Conservation (phyloP, 2,888 invertebrate genomes). For the Orchestes rusci region DNA sequence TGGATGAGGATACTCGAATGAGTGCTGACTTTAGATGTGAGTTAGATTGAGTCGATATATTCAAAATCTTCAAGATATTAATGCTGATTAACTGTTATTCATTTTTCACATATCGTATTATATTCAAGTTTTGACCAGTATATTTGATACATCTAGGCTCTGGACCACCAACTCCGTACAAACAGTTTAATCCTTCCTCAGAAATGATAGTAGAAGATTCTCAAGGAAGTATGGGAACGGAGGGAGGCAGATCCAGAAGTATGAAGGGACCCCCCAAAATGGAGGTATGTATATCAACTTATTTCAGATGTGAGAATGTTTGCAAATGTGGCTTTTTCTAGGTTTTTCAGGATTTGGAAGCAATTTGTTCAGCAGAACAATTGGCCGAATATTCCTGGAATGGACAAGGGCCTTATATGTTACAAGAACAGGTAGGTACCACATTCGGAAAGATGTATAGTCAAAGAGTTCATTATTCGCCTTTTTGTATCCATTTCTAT, state of each 20-base stretch:
- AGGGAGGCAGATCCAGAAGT: slow-evolving; percentile 33
- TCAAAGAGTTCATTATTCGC: no score
- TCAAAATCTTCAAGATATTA: no score
- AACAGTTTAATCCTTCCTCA: slow-evolving; percentile 35
- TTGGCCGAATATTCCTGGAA: slow-evolving; percentile 92
- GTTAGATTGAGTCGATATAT: no score
- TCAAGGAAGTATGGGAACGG: slow-evolving; percentile 71
- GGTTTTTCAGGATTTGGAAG: slow-evolving; percentile 37
- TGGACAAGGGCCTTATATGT: slow-evolving; percentile 77
- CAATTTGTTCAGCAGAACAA: slow-evolving; percentile 65
- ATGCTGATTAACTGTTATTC: slow-evolving; percentile 4
- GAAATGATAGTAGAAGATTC: slow-evolving; percentile 57
- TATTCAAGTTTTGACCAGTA: background rate
- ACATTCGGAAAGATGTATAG: background rate
- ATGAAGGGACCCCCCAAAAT: slow-evolving; percentile 20
- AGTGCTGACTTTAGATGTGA: slow-evolving; percentile 52
- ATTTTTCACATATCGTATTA: no score
- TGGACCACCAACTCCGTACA: slow-evolving; percentile 43
- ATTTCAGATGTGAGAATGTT: background rate
- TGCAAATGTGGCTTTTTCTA: no score
- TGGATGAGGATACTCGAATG: slow-evolving; percentile 71
- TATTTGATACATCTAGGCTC: slow-evolving; percentile 9
- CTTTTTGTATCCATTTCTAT: no score
- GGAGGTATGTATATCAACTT: slow-evolving; percentile 13
- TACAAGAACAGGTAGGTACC: slow-evolving; percentile 81